These are phyloP conservation scores for Trimorus sp. DNA, from an alignment of 2,888 invertebrate species.

Conservation along the genomic window DNA sequence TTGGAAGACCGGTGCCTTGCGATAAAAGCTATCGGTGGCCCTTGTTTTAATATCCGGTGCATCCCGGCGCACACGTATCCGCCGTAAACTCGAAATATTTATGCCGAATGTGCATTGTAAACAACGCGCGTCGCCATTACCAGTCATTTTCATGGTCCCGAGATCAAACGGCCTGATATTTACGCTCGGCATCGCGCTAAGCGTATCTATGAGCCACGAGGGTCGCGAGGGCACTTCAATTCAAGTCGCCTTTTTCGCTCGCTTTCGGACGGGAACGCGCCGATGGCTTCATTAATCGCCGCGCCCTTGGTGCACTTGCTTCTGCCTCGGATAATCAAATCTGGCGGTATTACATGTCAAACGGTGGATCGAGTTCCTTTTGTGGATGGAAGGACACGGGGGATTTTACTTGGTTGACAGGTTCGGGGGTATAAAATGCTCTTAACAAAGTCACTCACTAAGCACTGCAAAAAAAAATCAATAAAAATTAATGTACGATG, in stretches of 20 bases:
- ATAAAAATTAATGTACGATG: too few relatives aligned
- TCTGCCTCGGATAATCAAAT: background rate
- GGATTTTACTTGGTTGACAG: too few relatives aligned
- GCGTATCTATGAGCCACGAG: constrained; percentile 52
- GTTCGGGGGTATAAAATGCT: too few relatives aligned
- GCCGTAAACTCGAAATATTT: constrained; percentile 76
- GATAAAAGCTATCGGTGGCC: constrained; percentile 62
- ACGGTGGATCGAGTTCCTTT: too few relatives aligned
- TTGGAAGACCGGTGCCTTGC: constrained; percentile 47
- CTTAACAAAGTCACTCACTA: too few relatives aligned
- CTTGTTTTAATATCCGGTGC: constrained; percentile 71
- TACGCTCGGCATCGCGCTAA: constrained; percentile 70
- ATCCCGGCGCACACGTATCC: constrained; percentile 40
- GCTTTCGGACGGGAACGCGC: constrained; percentile 3
- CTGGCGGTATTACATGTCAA: too few relatives aligned
- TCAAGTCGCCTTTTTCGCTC: constrained; percentile 20
- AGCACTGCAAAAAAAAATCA: too few relatives aligned
- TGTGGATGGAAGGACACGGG: too few relatives aligned
- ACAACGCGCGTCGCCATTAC: constrained; percentile 74
- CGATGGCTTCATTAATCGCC: background rate
- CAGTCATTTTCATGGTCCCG: constrained; percentile 75
- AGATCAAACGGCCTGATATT: constrained; percentile 75
- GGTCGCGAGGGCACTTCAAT: constrained; percentile 15
- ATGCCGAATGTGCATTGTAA: constrained; percentile 73
- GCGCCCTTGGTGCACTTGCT: background rate